These are phyloP conservation scores for Peromyscus melanophrys DNA, from an alignment of 2,797 vertebrate species.

Conservation along the genomic window DNA sequence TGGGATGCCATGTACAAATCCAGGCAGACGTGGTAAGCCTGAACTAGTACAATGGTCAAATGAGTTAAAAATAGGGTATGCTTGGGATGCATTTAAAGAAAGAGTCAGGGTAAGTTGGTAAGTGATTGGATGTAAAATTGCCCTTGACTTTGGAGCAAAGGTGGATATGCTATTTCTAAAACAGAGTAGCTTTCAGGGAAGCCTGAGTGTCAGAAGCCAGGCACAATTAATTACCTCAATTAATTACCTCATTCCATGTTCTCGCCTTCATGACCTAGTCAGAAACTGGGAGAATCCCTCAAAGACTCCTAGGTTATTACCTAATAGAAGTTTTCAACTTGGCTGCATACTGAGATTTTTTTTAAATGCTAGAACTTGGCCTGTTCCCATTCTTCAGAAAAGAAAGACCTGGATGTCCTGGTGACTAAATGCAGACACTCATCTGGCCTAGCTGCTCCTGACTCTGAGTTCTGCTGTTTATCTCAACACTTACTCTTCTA, in stretches of 20 bases:
- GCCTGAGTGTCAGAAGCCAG: not conserved
- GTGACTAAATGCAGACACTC: not conserved
- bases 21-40: not conserved
- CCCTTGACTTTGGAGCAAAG: not conserved
- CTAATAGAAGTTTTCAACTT: slow-evolving; percentile 14
- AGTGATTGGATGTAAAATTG: not conserved
- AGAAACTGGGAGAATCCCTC: not conserved
- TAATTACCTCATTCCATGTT: not conserved
- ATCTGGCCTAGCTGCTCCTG: not conserved
- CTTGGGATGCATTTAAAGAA: slow-evolving; percentile 26
- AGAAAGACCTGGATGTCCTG: not conserved
- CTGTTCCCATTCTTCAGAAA: not conserved
- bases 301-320: not conserved
- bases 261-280: not conserved
- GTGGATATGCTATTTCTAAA: slow-evolving; percentile 6
- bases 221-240: not conserved
- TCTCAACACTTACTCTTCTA: not conserved
- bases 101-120: not conserved
- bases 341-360: not conserved
- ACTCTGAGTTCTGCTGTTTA: not conserved
- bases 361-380: not conserved
- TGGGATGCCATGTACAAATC: not conserved
- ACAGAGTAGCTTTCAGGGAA: not conserved
- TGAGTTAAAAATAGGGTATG: not conserved
- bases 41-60: not conserved